Conservation (phyloP, 37 sponge, comb jelly and placozoan genomes). For the Cladorhizidae sp. region DNA sequence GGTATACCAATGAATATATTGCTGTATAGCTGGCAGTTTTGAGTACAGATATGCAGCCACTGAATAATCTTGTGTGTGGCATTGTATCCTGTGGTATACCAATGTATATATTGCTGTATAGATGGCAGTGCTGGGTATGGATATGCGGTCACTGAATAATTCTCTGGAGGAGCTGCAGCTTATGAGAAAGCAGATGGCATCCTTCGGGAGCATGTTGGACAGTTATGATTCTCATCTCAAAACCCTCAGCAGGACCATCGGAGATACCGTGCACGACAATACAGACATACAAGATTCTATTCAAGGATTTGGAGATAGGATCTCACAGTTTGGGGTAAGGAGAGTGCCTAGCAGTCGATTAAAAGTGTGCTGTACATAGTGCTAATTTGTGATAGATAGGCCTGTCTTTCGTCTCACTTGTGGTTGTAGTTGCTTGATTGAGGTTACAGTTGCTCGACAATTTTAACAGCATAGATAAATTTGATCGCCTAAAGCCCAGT, state of each 20-base stretch:
- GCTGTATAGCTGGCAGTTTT: constrained; percentile 14
- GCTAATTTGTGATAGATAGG: too few species aligned
- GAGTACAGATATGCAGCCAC: too few species aligned
- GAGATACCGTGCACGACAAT: constrained; percentile 26
- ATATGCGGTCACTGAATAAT: not conserved
- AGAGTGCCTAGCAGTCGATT: too few species aligned
- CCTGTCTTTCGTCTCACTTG: too few species aligned
- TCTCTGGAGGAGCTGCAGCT: not conserved
- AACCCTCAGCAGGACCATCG: not conserved
- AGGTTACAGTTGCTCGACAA: too few species aligned
- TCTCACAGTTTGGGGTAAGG: not conserved
- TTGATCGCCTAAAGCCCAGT: too few species aligned
- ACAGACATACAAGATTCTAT: constrained; percentile 22
- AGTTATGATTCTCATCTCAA: constrained; percentile 17
- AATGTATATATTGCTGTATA: not conserved
- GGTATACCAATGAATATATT: not conserved
- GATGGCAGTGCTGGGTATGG: not conserved
- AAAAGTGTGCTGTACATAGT: too few species aligned
- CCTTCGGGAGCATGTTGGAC: not conserved
- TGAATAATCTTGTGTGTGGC: too few species aligned
- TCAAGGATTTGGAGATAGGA: not conserved
- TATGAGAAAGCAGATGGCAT: constrained; percentile 29
- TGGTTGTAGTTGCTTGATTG: too few species aligned
- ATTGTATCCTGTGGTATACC: too few species aligned
- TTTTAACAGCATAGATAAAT: too few species aligned